A percentile compares a stretch with the other conserved stretches of the same genome.
phyloP scores from a whole-genome alignment of 2,888 invertebrate species.

The Drosophila pseudotakahashii region DNA sequence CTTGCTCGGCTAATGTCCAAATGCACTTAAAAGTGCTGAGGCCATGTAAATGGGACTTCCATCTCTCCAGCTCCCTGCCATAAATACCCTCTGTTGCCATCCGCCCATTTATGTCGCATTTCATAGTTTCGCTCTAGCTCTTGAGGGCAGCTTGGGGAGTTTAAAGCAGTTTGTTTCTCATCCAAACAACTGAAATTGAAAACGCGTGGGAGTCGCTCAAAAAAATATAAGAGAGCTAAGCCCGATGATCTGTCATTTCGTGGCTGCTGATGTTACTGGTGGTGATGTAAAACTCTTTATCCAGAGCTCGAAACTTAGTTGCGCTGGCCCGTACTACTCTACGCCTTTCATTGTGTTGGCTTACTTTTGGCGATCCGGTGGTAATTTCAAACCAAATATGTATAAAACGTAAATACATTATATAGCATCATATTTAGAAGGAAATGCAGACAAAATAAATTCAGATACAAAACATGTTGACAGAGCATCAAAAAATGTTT shows the following conservation, averaged over 20 bases:
- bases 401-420: too few relatives aligned
- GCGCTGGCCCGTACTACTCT: conserved; percentile 2
- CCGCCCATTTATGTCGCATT: conserved; percentile 34
- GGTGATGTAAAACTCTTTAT: conserved; percentile 44
- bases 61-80: conserved; percentile 44
- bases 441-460: too few relatives aligned
- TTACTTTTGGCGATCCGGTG: conserved; percentile 18
- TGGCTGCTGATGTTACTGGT: conserved; percentile 1
- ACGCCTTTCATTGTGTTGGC: conserved; percentile 14
- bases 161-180: conserved; percentile 27
- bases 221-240: conserved; percentile 24
- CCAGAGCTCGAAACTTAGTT: conserved; percentile 49
- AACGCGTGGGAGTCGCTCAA: conserved; percentile 65
- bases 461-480: too few relatives aligned
- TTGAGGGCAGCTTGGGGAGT: conserved; percentile 45
- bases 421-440: too few relatives aligned
- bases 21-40: conserved; percentile 67
- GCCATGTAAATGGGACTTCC: conserved; percentile 56
- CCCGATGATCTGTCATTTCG: conserved; percentile 67
- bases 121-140: conserved; percentile 40
- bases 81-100: conserved; percentile 24
- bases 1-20: conserved; percentile 57
- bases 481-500: too few relatives aligned
- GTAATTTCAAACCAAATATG: too few relatives aligned
- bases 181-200: conserved; percentile 56